Conservation (phyloP, 2,797 vertebrate genomes). For the Dicrostonyx torquatus region DNA sequence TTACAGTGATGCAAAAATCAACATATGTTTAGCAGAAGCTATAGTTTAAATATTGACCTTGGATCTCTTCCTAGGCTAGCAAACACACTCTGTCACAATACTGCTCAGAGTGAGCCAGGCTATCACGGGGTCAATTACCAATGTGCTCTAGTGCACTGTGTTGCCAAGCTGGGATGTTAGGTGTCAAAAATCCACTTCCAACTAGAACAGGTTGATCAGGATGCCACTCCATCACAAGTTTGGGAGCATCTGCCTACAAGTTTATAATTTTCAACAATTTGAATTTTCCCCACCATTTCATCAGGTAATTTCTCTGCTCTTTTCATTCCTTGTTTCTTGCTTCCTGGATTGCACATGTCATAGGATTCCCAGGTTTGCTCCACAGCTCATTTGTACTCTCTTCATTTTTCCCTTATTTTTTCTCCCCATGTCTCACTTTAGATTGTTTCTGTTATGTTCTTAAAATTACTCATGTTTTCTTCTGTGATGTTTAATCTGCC, state of each 20-base stretch:
- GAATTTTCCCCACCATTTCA: not conserved
- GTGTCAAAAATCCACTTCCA: not conserved
- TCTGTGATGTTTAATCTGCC: not conserved
- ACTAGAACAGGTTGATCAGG: not conserved
- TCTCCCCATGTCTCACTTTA: not conserved
- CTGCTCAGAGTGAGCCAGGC: not conserved
- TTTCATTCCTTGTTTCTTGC: not conserved
- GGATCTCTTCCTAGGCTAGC: not conserved
- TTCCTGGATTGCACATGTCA: not conserved
- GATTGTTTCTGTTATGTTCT: not conserved
- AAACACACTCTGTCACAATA: too few species aligned
- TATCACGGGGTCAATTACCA: not conserved
- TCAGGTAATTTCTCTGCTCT: not conserved
- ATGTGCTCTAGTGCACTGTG: too few species aligned
- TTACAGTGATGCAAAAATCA: not conserved
- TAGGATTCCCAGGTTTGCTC: not conserved
- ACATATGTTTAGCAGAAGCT: not conserved
- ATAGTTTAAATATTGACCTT: not conserved
- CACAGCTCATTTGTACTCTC: not conserved
- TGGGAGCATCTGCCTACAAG: not conserved
- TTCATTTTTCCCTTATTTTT: not conserved
- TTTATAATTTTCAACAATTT: not conserved
- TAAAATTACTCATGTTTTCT: not conserved
- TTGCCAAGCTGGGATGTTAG: not conserved
- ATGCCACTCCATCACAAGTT: not conserved